Base-by-base conservation (phyloP, 2,888 invertebrate species). In the Helleia helle region DNA sequence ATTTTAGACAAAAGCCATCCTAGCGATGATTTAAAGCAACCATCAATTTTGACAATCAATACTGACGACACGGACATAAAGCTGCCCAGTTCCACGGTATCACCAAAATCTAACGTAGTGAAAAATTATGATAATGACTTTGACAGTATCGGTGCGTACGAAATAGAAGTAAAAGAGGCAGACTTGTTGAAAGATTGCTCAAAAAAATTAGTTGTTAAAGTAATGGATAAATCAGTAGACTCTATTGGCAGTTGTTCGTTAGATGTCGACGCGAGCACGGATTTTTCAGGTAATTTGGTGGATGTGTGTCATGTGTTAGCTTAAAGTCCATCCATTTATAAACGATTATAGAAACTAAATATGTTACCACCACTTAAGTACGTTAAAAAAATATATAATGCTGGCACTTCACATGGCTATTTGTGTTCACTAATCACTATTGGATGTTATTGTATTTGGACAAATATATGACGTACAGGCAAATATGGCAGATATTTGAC, bases 241-340 rank as follows among this genome's bases (percentile, higher is more conserved):
- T 94, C 94, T 42, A 94, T 94, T 61, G 94, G 94, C 59, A 92
- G 92, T 83, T 94, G 94, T 80, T 94, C 94, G 54, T 85, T 94
- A 62, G 94, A 94, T 74, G 92, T 93, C 72, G 93, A 94, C 64
- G 91, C 90, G 43, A 89, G 90, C 62, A 89, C 89, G 46, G 91
- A 91, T 62, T 87, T 90, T 62, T 89, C 91, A 91, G 91, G 91
- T 91, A 90, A 84, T 56, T 62, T 34, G 43, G 43, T 42, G 45
- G 44, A 40, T 65, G 52, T 60, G 51, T 56, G 56, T 66, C 57
- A 53, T 44, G 44, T 46, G 42, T 43, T 41, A 42, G 18, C 8
- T 11, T 8, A 34, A 34, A 42, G 43, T 38, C 40, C 41, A 41
- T 28, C 36, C 26, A 24, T 36, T 25, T 25, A n/a, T n/a, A n/a